Evolutionary conservation across 2,113 vertebrate genomes (phyloP).

Genomic region (Chionomys nivalis): DNA sequence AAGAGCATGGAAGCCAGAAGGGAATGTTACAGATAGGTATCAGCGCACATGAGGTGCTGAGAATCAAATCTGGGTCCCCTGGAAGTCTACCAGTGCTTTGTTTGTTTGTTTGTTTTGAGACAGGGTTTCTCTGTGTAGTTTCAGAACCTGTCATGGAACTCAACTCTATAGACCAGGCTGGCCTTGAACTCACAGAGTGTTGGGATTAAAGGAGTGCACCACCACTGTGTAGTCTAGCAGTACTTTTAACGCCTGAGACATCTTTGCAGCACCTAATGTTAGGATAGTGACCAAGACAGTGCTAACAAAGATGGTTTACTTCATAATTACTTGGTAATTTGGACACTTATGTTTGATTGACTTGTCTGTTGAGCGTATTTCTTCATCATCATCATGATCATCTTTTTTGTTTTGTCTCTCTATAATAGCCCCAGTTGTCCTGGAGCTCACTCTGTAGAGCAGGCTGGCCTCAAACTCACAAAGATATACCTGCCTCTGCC

Average conservation of each 20-base stretch:
- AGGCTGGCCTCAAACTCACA: neutral
- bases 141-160: too few relatives aligned
- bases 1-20: neutral
- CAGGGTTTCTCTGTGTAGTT: too few relatives aligned
- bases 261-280: neutral
- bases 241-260: neutral
- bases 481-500: neutral
- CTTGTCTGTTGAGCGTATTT: neutral
- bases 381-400: neutral
- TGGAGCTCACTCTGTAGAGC: neutral
- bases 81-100: neutral
- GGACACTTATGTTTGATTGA: neutral
- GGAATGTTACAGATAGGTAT: neutral
- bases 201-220: too few relatives aligned
- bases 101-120: neutral
- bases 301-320: neutral
- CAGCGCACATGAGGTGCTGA: neutral
- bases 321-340: conserved; percentile 17
- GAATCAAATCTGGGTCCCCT: neutral
- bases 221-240: neutral
- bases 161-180: too few relatives aligned
- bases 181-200: too few relatives aligned
- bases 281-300: neutral
- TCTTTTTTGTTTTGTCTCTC: neutral
- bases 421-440: neutral